Conservation (phyloP, 1,140 invertebrate species). For the Zaprionus vittiger region DNA sequence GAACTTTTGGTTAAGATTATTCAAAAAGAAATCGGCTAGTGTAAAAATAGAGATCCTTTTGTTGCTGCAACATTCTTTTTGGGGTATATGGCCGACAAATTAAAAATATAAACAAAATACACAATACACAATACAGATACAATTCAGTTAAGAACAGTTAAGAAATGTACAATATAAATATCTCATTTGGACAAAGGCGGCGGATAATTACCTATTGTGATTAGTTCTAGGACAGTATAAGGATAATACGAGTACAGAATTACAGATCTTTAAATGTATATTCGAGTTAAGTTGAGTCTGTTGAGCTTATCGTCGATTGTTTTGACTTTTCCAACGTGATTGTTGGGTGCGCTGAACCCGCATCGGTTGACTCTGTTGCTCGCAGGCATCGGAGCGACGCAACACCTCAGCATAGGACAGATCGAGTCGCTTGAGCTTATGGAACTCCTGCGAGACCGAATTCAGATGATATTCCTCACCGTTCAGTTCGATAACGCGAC, state of each 20-base stretch:
- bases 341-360: conserved; percentile 39
- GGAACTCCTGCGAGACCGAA: conserved; percentile 91
- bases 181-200: background rate
- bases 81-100: conserved; percentile 18
- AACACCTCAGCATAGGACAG: conserved; percentile 93
- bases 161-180: background rate
- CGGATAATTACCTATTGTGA: background rate
- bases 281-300: background rate
- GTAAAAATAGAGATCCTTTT: conserved; percentile 14
- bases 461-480: conserved; percentile 88
- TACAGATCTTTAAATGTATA: conserved; percentile 2
- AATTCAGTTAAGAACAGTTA: background rate
- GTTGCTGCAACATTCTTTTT: conserved; percentile 8
- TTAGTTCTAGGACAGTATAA: conserved; percentile 1
- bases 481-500: conserved; percentile 69
- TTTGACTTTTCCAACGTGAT: conserved; percentile 46
- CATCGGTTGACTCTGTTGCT: conserved; percentile 48
- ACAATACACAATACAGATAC: background rate
- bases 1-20: conserved; percentile 9
- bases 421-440: conserved; percentile 91
- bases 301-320: conserved; percentile 35
- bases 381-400: conserved; percentile 87
- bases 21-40: conserved; percentile 1
- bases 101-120: conserved; percentile 4
- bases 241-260: conserved; percentile 4